Conservation (phyloP, 2,888 invertebrate genomes). For the Heliconius aoede region DNA sequence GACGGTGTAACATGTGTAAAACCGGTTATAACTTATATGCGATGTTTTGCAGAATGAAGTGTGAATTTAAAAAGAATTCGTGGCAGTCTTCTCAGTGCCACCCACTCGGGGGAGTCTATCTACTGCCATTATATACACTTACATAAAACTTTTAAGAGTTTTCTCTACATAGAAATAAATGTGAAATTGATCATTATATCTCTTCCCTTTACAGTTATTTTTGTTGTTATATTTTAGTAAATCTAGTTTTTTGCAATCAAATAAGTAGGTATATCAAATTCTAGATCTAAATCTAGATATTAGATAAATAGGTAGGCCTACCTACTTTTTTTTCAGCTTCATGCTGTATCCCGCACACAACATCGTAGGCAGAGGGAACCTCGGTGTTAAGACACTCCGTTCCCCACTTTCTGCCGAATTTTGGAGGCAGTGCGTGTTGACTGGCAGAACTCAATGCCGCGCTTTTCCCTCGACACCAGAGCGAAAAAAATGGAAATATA, state of each 20-base stretch:
- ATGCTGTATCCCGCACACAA: no score
- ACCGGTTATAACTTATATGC: constrained; percentile 52
- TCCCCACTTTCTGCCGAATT: no score
- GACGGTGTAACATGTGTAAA: constrained; percentile 58
- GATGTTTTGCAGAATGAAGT: constrained; percentile 40
- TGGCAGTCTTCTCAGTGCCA: constrained; percentile 12
- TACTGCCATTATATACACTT: neutral
- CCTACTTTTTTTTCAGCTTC: no score
- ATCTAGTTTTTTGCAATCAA: neutral
- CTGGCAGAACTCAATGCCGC: no score
- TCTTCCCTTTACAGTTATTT: neutral
- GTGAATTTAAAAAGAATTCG: constrained; percentile 38
- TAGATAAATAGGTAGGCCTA: neutral
- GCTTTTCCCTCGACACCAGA: no score
- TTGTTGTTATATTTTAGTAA: no score
- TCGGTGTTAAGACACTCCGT: no score
- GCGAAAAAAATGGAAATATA: no score
- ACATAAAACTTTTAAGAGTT: neutral
- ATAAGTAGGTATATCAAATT: neutral
- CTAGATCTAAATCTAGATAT: no score
- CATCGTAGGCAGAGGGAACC: no score
- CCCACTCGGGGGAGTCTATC: constrained; percentile 16
- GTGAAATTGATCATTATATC: neutral
- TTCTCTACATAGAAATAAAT: neutral
- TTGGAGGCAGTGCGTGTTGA: no score